These are phyloP conservation scores for Meta bourneti DNA, from an alignment of 2,888 invertebrate species.

Conservation along the genomic window DNA sequence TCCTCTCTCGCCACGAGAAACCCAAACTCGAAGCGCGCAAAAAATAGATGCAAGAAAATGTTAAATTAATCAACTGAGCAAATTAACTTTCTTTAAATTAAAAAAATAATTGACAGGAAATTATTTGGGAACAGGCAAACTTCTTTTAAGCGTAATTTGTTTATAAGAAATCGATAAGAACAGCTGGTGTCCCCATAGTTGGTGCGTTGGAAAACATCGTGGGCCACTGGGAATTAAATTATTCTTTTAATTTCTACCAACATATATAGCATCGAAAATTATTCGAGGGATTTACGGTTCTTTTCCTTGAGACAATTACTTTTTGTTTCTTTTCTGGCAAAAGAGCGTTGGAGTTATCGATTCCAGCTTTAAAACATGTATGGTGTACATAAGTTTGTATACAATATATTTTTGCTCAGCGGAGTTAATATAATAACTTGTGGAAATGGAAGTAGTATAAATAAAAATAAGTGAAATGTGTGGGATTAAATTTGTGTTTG, in stretches of 20 bases:
- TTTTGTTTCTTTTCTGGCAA: not conserved
- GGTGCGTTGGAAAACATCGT: not conserved
- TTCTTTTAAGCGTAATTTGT: constrained; percentile 24
- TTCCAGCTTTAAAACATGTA: too few relatives aligned
- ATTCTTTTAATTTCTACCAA: constrained; percentile 27
- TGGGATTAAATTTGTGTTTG: too few relatives aligned
- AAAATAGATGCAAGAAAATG: not conserved
- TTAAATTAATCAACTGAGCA: not conserved
- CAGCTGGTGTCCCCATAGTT: constrained; percentile 49
- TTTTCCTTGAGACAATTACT: not conserved
- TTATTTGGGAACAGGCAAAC: not conserved
- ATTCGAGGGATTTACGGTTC: not conserved
- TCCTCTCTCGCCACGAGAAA: not conserved
- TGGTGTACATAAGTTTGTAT: too few relatives aligned
- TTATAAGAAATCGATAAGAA: constrained; percentile 57
- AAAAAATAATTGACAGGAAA: constrained; percentile 3
- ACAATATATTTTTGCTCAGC: too few relatives aligned
- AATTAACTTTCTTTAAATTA: constrained; percentile 8
- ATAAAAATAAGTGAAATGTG: too few relatives aligned
- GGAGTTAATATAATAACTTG: too few relatives aligned
- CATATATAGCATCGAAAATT: not conserved
- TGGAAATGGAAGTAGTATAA: too few relatives aligned
- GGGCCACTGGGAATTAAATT: not conserved
- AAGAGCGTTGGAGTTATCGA: too few relatives aligned
- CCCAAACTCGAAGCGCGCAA: not conserved